Conservation (phyloP, 2,797 vertebrate species). For the Prionace glauca region DNA sequence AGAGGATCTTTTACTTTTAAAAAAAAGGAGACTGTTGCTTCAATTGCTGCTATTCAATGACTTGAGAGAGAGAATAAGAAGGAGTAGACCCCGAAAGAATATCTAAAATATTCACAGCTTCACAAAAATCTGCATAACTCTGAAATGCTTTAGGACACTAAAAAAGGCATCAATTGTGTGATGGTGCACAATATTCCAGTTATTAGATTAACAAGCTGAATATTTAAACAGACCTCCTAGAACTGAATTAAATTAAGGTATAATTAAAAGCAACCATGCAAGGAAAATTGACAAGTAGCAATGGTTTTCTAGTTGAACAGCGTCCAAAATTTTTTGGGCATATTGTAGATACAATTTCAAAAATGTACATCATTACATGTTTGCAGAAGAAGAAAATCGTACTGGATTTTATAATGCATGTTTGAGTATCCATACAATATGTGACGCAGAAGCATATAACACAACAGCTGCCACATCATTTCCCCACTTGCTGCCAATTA, state of each 20-base stretch:
- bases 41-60: neutral
- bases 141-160: slow-evolving; percentile 33
- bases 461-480: slow-evolving; percentile 24
- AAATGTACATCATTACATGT: slow-evolving; percentile 7
- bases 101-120: slow-evolving; percentile 33
- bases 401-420: neutral
- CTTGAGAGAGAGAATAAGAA: neutral
- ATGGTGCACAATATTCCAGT: slow-evolving; percentile 19
- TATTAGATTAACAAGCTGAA: slow-evolving; percentile 37
- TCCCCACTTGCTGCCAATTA: slow-evolving; percentile 26
- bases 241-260: slow-evolving; percentile 37
- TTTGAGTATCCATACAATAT: neutral
- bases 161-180: slow-evolving; percentile 27
- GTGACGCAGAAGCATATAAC: neutral
- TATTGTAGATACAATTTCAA: slow-evolving; percentile 26
- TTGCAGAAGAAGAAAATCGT: neutral
- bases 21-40: neutral
- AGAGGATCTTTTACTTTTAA: neutral
- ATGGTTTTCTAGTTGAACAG: slow-evolving; percentile 15
- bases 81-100: neutral
- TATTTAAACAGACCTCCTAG: slow-evolving; percentile 37
- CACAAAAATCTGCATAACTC: slow-evolving; percentile 31
- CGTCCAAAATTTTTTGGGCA: slow-evolving; percentile 9
- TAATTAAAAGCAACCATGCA: slow-evolving; percentile 37
- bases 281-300: slow-evolving; percentile 35